phyloP scores from a whole-genome alignment of 1,140 invertebrate species.

The Nasonia giraulti region DNA sequence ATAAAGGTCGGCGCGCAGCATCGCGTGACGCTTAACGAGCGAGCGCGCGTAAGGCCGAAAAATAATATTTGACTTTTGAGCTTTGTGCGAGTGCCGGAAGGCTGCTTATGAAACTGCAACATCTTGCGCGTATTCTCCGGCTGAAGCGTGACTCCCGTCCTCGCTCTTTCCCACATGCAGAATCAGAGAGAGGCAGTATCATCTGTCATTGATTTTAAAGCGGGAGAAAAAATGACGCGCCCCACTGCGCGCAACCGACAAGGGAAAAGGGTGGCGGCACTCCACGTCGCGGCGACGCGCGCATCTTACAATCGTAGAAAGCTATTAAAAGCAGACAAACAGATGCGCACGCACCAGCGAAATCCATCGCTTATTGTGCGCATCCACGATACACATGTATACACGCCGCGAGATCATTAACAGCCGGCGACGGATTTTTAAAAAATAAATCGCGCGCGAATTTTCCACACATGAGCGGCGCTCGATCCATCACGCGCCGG shows the following conservation, averaged over 20 bases:
- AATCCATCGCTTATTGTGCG: not conserved
- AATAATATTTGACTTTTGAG: slow-evolving; percentile 71
- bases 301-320: slow-evolving; percentile 17
- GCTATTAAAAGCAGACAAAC: slow-evolving; percentile 44
- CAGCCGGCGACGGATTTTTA: slow-evolving; percentile 49
- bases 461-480: slow-evolving; percentile 70
- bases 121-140: not conserved
- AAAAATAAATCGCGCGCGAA: slow-evolving; percentile 55
- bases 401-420: not conserved
- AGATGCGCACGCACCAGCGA: slow-evolving; percentile 4
- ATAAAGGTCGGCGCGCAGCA: slow-evolving; percentile 63
- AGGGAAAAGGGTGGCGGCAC: slow-evolving; percentile 54
- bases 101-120: not conserved
- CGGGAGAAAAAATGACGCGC: slow-evolving; percentile 60
- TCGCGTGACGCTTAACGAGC: slow-evolving; percentile 67
- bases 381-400: not conserved
- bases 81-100: not conserved
- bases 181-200: slow-evolving; percentile 63
- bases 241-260: slow-evolving; percentile 32
- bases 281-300: not conserved
- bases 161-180: slow-evolving; percentile 61
- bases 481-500: slow-evolving; percentile 70
- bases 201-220: slow-evolving; percentile 67
- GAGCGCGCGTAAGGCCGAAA: slow-evolving; percentile 52
- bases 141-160: not conserved